Conservation (phyloP, 1,140 invertebrate genomes). For the Steinernema khuongi region DNA sequence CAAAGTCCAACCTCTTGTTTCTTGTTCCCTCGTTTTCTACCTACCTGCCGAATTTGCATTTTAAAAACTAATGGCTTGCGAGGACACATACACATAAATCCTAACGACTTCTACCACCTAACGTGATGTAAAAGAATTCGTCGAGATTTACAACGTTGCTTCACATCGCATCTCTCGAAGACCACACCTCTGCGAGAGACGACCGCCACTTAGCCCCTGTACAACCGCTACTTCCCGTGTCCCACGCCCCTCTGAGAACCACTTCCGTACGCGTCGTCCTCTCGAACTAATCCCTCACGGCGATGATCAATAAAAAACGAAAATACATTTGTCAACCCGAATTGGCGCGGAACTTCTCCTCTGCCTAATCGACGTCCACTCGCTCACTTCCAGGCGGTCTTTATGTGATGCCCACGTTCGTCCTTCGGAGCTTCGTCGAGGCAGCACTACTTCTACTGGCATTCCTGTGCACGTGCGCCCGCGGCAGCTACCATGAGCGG, state of each 20-base stretch:
- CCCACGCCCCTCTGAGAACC: neutral
- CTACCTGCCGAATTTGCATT: too few species aligned
- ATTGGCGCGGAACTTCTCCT: neutral
- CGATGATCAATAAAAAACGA: constrained; percentile 3
- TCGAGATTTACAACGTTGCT: too few species aligned
- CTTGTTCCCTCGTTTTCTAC: too few species aligned
- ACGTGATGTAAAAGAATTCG: too few species aligned
- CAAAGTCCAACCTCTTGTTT: too few species aligned
- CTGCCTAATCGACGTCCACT: too few species aligned
- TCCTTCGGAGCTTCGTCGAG: neutral
- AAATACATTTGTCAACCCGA: constrained; percentile 4
- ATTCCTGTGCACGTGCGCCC: neutral
- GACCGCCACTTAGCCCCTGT: neutral
- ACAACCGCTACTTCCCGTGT: neutral
- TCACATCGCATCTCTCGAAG: too few species aligned
- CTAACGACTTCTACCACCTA: too few species aligned
- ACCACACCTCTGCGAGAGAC: too few species aligned
- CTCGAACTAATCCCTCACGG: neutral
- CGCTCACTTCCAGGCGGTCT: neutral
- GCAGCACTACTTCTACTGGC: neutral
- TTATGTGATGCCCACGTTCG: neutral
- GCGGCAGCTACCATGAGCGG: constrained; percentile 39
- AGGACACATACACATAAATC: too few species aligned
- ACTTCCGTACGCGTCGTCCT: neutral
- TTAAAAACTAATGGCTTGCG: too few species aligned